Percentiles rank a stretch among this genome's conserved stretches.
Evolutionary conservation across 2,113 vertebrate genomes (phyloP).

Genomic region (Strix uralensis): DNA sequence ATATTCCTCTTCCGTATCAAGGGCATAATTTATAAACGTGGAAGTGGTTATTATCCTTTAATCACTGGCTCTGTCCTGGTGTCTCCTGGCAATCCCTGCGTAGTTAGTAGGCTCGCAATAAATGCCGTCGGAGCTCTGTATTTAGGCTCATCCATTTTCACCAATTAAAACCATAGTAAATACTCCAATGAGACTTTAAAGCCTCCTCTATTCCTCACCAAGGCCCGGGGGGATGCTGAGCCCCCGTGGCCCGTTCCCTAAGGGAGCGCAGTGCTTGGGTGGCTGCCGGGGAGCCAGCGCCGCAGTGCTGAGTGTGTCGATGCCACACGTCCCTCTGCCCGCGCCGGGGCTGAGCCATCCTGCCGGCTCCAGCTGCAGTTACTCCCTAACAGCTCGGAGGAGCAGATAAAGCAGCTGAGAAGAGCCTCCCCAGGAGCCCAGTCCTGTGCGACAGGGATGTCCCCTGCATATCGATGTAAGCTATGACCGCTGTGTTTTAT

Average conservation of each 20-base stretch:
- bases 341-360: accelerated
- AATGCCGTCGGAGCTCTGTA: slow-evolving; percentile 29
- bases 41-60: slow-evolving; percentile 55
- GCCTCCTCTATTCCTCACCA: not conserved
- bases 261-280: not conserved
- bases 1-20: slow-evolving; percentile 35
- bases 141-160: slow-evolving; percentile 20
- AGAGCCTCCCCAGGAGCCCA: not conserved
- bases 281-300: not conserved
- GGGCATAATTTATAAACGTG: slow-evolving; percentile 45
- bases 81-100: slow-evolving; percentile 26
- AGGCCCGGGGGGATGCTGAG: not conserved
- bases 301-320: not conserved
- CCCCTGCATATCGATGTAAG: not conserved
- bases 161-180: not conserved
- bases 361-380: not conserved
- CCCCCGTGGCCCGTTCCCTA: not conserved
- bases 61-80: slow-evolving; percentile 47
- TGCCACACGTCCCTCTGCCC: not conserved
- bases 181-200: not conserved
- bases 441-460: not conserved
- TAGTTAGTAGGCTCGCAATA: slow-evolving; percentile 13
- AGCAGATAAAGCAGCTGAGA: not conserved
- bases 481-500: not conserved
- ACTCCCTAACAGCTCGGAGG: not conserved